Evolutionary conservation across 2,888 invertebrate species (phyloP).

Genomic region (Drosophila diplacantha): DNA sequence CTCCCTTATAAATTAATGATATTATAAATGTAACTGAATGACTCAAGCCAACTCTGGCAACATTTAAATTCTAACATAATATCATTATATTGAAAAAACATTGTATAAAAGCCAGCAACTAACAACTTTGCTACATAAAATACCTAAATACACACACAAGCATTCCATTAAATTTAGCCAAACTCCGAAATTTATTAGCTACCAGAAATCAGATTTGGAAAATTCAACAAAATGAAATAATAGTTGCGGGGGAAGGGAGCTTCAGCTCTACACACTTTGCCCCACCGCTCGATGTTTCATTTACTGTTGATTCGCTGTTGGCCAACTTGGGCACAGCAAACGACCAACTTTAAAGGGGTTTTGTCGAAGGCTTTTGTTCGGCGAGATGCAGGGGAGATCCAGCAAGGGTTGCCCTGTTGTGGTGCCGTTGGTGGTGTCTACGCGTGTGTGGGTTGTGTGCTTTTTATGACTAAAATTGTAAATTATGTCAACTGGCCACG

Average conservation of each 20-base stretch:
- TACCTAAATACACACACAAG: conserved; percentile 12
- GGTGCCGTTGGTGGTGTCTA: conserved; percentile 19
- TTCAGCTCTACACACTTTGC: neutral
- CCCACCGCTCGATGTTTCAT: conserved; percentile 40
- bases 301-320: conserved; percentile 64
- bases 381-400: conserved; percentile 1
- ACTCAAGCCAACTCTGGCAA: neutral
- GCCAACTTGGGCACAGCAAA: conserved; percentile 62
- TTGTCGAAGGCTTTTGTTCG: conserved; percentile 33
- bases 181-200: conserved; percentile 29
- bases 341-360: conserved; percentile 60
- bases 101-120: neutral
- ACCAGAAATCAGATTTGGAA: conserved; percentile 28
- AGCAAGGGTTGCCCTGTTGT: conserved; percentile 14
- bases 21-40: neutral
- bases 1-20: too few species aligned
- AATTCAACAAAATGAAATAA: conserved; percentile 35
- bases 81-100: neutral
- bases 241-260: neutral
- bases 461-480: conserved; percentile 72
- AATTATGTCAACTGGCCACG: conserved; percentile 72
- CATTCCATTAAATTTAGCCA: conserved; percentile 17
- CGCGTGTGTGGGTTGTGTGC: conserved; percentile 24
- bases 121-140: conserved; percentile 1
- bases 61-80: neutral